Base-by-base conservation (phyloP, 2,888 invertebrate genomes). In the Pterobdella sp. region DNA sequence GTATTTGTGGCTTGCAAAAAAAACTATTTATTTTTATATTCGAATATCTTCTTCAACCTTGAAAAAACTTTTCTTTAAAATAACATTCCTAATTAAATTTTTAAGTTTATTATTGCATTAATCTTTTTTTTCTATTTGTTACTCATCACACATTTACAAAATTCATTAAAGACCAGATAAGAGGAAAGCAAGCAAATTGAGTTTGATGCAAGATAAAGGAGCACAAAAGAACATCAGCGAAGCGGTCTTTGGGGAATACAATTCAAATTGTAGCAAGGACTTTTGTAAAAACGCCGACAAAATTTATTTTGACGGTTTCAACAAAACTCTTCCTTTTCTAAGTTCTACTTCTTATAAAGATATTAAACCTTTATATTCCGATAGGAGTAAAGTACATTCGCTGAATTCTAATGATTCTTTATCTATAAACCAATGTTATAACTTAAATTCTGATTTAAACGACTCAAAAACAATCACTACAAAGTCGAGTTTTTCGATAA, bases 111-210 rank as follows among this genome's bases (percentile, higher is more conserved):
- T 42, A 14, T 42, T 42, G 22, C 22, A 7, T 42, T 42, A 22
- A 14, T 42, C 49, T 42, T 14, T 42, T 42, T 22, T 7, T 22
- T 42, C 49, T 22, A 22, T 42, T 22, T 42, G 49, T 42, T 42
- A 42, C 49, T 42, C 22, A 42, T 42, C 49, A 42, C 49, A 22
- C 49, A 42, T 42, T 56, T n/a, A 56, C 60, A 56, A 56, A 56
- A 4, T 56, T 22, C 4, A 56, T 56, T 22, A 56, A 22, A 56
- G 60, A 26, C 14, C 14, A 22, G n/a, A 26, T 22, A 56, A n/a
- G n/a, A 4, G 60, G n/a, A 56, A 14, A n/a, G 60, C 7, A 4
- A n/a, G 60, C 60, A 56, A 56, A 22, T 56, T 56, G 60, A 56
- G 26, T 22, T n/a, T 26, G n/a, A 56, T 56, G 60, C n/a, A 42